Base-by-base conservation (phyloP, 2,797 vertebrate genomes). In the Epinephelus awoara region DNA sequence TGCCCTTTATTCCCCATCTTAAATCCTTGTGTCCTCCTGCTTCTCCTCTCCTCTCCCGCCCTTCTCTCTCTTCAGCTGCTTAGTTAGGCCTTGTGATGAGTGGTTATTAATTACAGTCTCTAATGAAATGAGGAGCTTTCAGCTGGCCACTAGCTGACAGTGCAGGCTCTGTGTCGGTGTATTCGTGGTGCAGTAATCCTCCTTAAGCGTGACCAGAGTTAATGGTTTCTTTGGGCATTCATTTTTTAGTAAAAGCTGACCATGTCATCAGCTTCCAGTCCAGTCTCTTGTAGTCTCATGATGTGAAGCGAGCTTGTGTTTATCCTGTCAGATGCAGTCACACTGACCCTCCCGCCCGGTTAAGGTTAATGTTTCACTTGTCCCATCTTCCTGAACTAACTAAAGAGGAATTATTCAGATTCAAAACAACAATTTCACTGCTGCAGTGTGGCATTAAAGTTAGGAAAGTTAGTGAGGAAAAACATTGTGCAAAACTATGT, bases 71-170 rank as follows among this genome's bases (percentile, higher is more conserved):
- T 73, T 46, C 62, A n/a, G 69, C 82, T 55, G 47, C 58, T 73
- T 25, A 15, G 17, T 67, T 46, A 15, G 63, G 38, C 23, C 66
- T 77, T 65, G 72, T 82, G 61, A 62, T 21, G 68, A 1, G 70
- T 52, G 11, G 0, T 75, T 87, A 65, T 87, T 82, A 85, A 88
- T 88, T 84, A 67, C 42, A 49, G 40, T 42, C 34, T 72, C 38
- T 86, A 88, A 87, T 89, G 75, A 84, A 91, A 83, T 66, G 72
- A 79, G 58, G 63, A 62, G 61, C 79, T 72, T 77, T 77, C 75
- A 78, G 77, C 56, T 67, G 78, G 46, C 69, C 79, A 40, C 71
- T 57, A 44, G 72, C 72, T 76, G 57, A 68, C 75, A 25, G 27
- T 44, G 59, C 72, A 52, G 40, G 2, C n/a, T 47, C 54, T 72